Base-by-base conservation (phyloP, 2,888 invertebrate species). In the Trichacis sp. region DNA sequence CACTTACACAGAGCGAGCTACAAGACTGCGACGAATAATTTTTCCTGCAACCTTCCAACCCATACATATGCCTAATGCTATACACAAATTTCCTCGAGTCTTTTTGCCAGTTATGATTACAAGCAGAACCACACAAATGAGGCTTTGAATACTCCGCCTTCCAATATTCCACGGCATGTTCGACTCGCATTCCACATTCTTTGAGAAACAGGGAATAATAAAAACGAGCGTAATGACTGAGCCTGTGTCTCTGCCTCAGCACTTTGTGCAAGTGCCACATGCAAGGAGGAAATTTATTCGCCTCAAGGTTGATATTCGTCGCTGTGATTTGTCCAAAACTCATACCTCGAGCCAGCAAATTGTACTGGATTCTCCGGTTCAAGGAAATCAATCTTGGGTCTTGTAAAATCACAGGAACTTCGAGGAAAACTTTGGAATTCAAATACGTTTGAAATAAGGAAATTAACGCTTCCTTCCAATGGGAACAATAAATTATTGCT, bases 51-150 rank as follows among this genome's bases (percentile, higher is more conserved):
- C 92, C 92, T 83, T 91, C 91, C 48, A 91, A 82, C 0, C 92
- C 92, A 85, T 92, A 92, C 82, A 92, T 85, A 75, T 92, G 92
- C 62, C 91, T 85, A 50, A 92, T 90, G 58, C 90, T 90, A 82
- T 91, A 91, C 2, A 87, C 77, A 79, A 88, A 91, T 72, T 89
- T 88, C 19, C 87, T 87, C 68, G 88, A 88, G 81, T 89, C 88
- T 46, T 85, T 86, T 50, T 87, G 86, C 92, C 92, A 92, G 69
- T 84, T 86, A 72, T 92, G 92, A 15, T 85, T 84, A 72, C 91
- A 92, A 45, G 79, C 83, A 33, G 87, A 86, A 51, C 76, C 79
- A 36, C 87, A 85, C 1, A 64, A 58, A 63, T 80, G 78, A 42
- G 83, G 82, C 72, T 88, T 86, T 1, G 86, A 86, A 80, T 92